Base-by-base conservation (phyloP, 2,888 invertebrate genomes). In the Drosophila tanythrix region DNA sequence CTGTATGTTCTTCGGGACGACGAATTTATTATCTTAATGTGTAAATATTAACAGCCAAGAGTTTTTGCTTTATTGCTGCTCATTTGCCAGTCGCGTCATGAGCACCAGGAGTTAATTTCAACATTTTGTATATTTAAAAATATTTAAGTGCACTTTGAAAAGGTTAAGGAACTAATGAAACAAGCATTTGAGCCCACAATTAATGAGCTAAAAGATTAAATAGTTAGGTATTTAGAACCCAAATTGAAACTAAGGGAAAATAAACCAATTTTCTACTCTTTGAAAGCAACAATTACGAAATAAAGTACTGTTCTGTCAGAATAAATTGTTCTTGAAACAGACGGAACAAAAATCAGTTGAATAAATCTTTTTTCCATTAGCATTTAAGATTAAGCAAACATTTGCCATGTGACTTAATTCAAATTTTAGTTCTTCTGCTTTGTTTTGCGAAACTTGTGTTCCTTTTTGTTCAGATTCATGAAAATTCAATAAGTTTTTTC, bases 401-500 rank as follows among this genome's bases (percentile, higher is more conserved):
- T 59, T 70, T 27, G 38, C 59, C 27, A 40, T 57, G 31, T 53
- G 70, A 38, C 53, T 60, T 52, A 13, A 3, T 38, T 46, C 29
- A 38, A 27, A 48, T 33, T 46, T 63, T 40, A 21, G 48, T 43
- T 46, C 33, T 51, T 31, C n/a, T 21, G n/a, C 18, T 58, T 59
- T 53, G 25, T 35, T 70, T 67, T 55, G 27, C 48, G 31, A 35
- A 59, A 75, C 59, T 78, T 64, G 29, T 43, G 46, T 27, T 27
- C 10, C 40, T 51, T 57, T 59, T 67, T 57, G 51, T 65, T 21
- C 67, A 64, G 78, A 61, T 74, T 83, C 83, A 83, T 88, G 71
- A 81, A 87, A 87, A 89, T 85, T 83, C 88, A 85, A 86, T 88
- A 85, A 66, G 85, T 76, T 76, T 81, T 81, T 38, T 50, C 35